Percentiles rank a stretch among this genome's conserved stretches.
phyloP scores from a whole-genome alignment of 1,140 invertebrate genomes.

The Drosophila sturtevanti region DNA sequence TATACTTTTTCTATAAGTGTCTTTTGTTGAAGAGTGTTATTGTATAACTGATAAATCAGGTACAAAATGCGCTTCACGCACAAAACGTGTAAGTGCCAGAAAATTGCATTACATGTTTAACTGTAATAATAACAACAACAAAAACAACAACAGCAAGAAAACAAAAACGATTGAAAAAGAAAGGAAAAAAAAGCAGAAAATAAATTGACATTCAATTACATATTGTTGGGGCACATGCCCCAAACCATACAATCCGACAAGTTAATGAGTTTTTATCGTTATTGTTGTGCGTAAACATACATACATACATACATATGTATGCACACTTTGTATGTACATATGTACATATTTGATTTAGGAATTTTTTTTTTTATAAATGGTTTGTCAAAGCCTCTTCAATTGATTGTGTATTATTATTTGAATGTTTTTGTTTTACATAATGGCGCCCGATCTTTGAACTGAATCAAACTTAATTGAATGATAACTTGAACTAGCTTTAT shows the following conservation, averaged over 20 bases:
- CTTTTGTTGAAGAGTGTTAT: conserved; percentile 14
- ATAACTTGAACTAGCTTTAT: not conserved
- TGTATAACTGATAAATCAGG: conserved; percentile 38
- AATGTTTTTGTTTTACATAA: conserved; percentile 41
- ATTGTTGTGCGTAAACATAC: too few species aligned
- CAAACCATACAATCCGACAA: not conserved
- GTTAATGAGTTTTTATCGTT: conserved; percentile 38
- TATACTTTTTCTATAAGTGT: not conserved
- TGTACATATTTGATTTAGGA: too few species aligned
- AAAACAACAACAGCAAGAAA: not conserved
- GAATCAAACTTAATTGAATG: conserved; percentile 9
- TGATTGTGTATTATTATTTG: conserved; percentile 32
- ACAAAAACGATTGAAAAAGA: not conserved
- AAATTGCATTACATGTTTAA: conserved; percentile 54
- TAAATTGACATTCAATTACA: conserved; percentile 62
- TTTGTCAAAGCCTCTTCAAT: conserved; percentile 51
- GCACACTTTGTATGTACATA: too few species aligned
- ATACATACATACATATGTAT: too few species aligned
- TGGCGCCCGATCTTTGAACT: conserved; percentile 52
- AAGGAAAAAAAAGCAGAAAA: not conserved
- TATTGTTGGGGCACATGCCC: conserved; percentile 8
- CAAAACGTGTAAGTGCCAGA: conserved; percentile 51
- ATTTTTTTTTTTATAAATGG: conserved; percentile 18
- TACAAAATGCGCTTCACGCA: conserved; percentile 53
- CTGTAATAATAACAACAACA: conserved; percentile 23